Conservation (phyloP, 2,113 vertebrate species). For the Oplegnathus fasciatus region DNA sequence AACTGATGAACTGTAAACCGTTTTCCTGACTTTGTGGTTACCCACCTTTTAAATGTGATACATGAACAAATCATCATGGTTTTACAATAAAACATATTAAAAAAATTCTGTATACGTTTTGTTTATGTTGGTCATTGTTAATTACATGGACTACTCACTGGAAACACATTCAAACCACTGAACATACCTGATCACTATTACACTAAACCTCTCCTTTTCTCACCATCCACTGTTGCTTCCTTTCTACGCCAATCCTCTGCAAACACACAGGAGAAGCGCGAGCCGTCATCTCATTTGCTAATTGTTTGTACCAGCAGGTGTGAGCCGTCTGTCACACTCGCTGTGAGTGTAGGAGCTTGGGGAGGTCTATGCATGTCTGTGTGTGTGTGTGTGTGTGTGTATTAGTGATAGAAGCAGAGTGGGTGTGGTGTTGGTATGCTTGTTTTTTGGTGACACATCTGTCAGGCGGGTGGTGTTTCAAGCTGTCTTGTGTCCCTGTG, state of each 20-base stretch:
- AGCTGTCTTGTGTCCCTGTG: conserved; percentile 11
- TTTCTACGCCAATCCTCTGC: background rate
- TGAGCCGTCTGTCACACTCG: conserved; percentile 39
- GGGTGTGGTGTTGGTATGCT: background rate
- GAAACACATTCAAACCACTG: background rate
- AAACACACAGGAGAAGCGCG: conserved; percentile 20
- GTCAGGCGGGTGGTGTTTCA: conserved; percentile 23
- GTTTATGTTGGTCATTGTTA: background rate
- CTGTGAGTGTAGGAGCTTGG: background rate
- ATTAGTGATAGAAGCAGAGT: background rate
- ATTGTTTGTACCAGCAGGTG: conserved; percentile 61
- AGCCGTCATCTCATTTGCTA: conserved; percentile 50
- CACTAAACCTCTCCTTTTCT: background rate
- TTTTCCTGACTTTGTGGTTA: background rate
- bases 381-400: background rate
- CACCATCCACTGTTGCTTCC: background rate
- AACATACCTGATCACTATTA: background rate
- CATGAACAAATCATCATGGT: background rate
- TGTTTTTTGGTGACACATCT: conserved; percentile 49
- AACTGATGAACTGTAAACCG: background rate
- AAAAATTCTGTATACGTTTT: background rate
- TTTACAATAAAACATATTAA: background rate
- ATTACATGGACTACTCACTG: background rate
- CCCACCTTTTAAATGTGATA: background rate
- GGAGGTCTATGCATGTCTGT: background rate